Conservation (phyloP, 2,113 vertebrate genomes). For the Macheiramphus alcinus region DNA sequence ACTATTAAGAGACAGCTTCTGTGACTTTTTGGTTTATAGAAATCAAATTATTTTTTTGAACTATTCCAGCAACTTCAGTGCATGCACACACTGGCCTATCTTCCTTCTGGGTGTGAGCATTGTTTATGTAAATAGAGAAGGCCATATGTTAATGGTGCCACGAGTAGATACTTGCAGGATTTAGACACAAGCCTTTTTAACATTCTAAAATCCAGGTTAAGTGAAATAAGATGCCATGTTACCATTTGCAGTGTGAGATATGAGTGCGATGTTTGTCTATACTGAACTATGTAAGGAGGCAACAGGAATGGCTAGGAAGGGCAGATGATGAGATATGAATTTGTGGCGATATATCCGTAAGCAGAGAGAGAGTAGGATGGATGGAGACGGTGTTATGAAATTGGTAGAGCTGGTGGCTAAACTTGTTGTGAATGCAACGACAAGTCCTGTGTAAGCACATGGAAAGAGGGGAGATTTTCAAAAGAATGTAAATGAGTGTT, state of each 20-base stretch:
- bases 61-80: not conserved
- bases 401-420: not conserved
- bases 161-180: not conserved
- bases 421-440: not conserved
- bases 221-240: not conserved
- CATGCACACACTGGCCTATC: not conserved
- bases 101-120: not conserved
- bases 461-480: not conserved
- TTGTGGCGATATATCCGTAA: not conserved
- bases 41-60: not conserved
- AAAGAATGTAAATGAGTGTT: not conserved
- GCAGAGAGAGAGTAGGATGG: not conserved
- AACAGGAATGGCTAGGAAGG: not conserved
- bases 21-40: not conserved
- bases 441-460: not conserved
- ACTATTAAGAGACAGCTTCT: not conserved
- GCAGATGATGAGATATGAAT: not conserved
- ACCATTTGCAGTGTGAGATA: not conserved
- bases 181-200: not conserved
- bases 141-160: not conserved
- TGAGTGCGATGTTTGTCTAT: rapidly evolving
- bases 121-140: not conserved
- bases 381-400: not conserved
- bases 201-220: not conserved
- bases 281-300: not conserved